Base-by-base conservation (phyloP, 2,888 invertebrate genomes). In the Stenotaenia linearis region DNA sequence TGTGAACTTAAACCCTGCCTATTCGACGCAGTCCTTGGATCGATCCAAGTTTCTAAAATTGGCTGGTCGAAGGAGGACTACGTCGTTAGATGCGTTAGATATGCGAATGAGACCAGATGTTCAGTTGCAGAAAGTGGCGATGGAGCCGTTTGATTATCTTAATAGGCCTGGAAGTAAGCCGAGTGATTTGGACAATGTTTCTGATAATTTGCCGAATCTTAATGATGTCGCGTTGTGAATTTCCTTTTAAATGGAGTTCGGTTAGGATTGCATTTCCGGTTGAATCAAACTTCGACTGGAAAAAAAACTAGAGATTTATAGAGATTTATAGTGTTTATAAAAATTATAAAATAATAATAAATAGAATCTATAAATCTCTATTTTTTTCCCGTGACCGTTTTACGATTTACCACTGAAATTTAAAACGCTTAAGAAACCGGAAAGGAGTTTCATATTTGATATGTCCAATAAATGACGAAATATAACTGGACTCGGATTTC, bases 71-170 rank as follows among this genome's bases (percentile, higher is more conserved):
- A 23, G 81, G 75, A 69, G 77, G 75, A 80, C 81, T 61, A 78
- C 81, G 9, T 81, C 81, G 10, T 23, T 81, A 10, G 81, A 81
- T 21, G 81, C 80, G 4, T 35, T 81, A 23, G 79, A 80, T 75
- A 79, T 79, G 37, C n/a, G 80, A 18, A 56, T 78, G 37, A 28
- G 37, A 32, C 80, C 79, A 3, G 81, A 81, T 15, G 56, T 81
- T 10, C 79, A 80, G 37, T 75, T 81, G 78, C 80, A 81, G 79
- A 81, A 81, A 45, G 18, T 81, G 74, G 77, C 80, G 10, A 81
- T 81, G 81, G 23, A 77, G 28, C 81, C 81, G 4, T 81, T 81
- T 32, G 81, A 81, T 61, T 81, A 80, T 78, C 79, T 81, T 1
- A 80, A 81, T 37, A 45, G 81, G 23, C 81, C 81, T 0, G 81